phyloP scores from a whole-genome alignment of 2,113 vertebrate species.

The Sus scrofa region DNA sequence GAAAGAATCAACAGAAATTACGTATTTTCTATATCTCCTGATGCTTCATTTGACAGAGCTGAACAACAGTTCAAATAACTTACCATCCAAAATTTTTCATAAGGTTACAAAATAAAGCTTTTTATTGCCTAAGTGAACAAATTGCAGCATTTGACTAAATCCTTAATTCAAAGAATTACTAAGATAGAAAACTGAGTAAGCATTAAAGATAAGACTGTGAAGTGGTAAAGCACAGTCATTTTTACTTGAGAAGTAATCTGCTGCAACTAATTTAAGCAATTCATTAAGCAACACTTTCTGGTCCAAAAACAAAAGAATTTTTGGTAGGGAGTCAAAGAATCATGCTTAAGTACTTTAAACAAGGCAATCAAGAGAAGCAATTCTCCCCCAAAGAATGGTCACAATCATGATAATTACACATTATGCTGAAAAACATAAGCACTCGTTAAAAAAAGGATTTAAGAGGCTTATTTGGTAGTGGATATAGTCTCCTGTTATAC shows the following conservation, averaged over 20 bases:
- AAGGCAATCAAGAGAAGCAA: constrained; percentile 31
- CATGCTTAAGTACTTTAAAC: constrained; percentile 6
- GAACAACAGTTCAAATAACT: constrained; percentile 41
- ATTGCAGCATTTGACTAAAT: constrained; percentile 20
- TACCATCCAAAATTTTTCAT: background rate
- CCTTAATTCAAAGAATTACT: constrained; percentile 8
- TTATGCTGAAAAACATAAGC: background rate
- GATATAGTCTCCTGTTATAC: background rate
- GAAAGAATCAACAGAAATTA: background rate
- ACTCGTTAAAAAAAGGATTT: constrained; percentile 27
- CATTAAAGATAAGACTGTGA: background rate
- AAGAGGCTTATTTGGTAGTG: constrained; percentile 13
- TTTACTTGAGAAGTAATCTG: constrained; percentile 31
- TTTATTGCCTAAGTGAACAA: background rate
- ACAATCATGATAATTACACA: constrained; percentile 22
- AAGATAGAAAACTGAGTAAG: constrained; percentile 15
- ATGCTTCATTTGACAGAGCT: background rate
- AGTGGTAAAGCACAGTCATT: constrained; percentile 31
- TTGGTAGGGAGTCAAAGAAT: background rate
- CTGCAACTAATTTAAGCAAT: constrained; percentile 19
- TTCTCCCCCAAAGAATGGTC: constrained; percentile 1
- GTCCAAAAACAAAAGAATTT: background rate
- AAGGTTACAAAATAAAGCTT: constrained; percentile 34
- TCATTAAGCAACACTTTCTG: constrained; percentile 60
- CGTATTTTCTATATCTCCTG: background rate